Base-by-base conservation (phyloP, 2,888 invertebrate species). In the Plusia festucae region DNA sequence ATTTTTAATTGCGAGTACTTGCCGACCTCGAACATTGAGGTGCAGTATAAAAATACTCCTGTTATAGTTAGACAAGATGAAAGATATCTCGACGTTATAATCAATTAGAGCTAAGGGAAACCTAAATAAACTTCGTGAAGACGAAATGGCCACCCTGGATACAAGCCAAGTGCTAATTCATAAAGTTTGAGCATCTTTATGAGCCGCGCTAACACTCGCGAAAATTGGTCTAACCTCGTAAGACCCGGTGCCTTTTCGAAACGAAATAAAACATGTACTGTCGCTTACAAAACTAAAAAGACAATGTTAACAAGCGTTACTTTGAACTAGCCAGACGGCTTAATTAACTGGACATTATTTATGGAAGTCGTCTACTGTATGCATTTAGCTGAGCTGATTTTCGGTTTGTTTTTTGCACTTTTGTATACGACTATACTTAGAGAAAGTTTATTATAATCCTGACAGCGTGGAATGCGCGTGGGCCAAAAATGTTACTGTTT, bases 131-230 rank as follows among this genome's bases (percentile, higher is more conserved):
- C 87, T 83, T 71, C 73, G 76, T 65, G 78, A 81, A 81, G 68
- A 78, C 82, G 85, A 81, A 86, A 83, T 69, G 82, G 78, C 68
- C 58, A 62, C 65, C 69, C 89, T 93, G 93, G 93, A 87, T 52
- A 20, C 24, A 1, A 34, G 92, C 93, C 94, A 94, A 91, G 83
- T 82, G 86, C 89, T 92, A 92, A 93, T 93, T 93, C 92, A 91
- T 92, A 91, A 90, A 90, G 85, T 87, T 88, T 84, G 79, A 85
- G 82, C 82, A 62, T 67, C 77, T 92, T 91, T 91, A 90, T 86
- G 92, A 88, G 81, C 78, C 71, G 65, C 82, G 83, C 86, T 91
- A 90, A 91, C 88, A 87, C 85, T 87, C 85, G 84, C 82, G 86
- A 77, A 70, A 75, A 77, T 82, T 79, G 71, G 64, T 69, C 46